A percentile compares a stretch with the other conserved stretches of the same genome.
These are phyloP conservation scores for Cotesia chilonis DNA, from an alignment of 1,140 invertebrate genomes.

Conservation along the genomic window DNA sequence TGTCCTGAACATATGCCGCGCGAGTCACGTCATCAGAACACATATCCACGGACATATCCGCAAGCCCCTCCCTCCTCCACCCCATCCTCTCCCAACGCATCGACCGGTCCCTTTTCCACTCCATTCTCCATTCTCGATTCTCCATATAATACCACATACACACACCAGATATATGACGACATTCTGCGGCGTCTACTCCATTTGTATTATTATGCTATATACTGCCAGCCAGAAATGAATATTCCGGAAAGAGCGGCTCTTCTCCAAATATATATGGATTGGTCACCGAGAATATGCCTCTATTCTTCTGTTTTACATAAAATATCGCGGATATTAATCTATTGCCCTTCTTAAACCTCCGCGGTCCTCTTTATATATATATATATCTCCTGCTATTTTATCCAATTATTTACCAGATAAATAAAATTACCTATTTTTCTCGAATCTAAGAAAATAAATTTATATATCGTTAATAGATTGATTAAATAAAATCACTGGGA, in stretches of 20 bases:
- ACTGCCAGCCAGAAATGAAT: constrained; percentile 21
- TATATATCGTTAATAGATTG: no score
- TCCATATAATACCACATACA: not conserved
- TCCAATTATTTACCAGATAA: not conserved
- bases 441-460: no score
- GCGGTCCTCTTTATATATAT: no score
- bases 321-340: constrained; percentile 32
- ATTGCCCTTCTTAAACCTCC: not conserved
- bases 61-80: no score
- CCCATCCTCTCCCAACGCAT: constrained; percentile 9
- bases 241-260: not conserved
- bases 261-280: no score
- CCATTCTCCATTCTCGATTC: constrained; percentile 4
- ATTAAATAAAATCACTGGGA: no score
- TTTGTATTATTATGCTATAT: constrained; percentile 22
- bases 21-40: constrained; percentile 23
- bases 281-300: no score
- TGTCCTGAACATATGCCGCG: constrained; percentile 19
- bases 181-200: not conserved
- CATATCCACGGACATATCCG: constrained; percentile 19
- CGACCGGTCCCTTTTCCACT: constrained; percentile 43
- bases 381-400: no score
- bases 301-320: constrained; percentile 2
- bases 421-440: no score
- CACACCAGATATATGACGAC: not conserved